These are phyloP conservation scores for Dasypus novemcinctus DNA, from an alignment of 2,113 vertebrate genomes.

Conservation along the genomic window DNA sequence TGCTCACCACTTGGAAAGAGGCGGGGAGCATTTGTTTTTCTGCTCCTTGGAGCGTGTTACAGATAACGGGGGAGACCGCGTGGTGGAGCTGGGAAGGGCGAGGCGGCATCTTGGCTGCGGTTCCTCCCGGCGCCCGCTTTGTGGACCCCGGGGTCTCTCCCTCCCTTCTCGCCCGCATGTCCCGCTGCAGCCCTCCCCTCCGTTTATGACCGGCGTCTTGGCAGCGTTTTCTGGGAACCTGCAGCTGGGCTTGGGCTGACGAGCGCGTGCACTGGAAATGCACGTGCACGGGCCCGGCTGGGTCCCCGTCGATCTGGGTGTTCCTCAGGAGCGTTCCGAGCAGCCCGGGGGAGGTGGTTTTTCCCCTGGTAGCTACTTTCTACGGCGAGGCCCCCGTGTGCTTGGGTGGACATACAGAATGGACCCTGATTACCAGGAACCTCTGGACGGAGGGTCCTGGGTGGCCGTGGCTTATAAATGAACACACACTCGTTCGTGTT, in stretches of 20 bases:
- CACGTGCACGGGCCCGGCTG: background rate
- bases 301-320: no score
- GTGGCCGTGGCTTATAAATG: slow-evolving; percentile 75
- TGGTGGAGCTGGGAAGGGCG: background rate
- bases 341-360: background rate
- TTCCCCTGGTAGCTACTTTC: background rate
- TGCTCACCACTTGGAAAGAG: background rate
- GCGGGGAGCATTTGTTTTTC: background rate
- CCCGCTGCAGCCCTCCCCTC: background rate
- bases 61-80: background rate
- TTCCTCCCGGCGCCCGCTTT: background rate
- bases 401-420: fast-evolving
- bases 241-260: slow-evolving; percentile 41
- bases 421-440: slow-evolving; percentile 40
- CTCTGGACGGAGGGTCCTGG: slow-evolving; percentile 68
- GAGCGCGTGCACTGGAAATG: background rate
- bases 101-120: background rate
- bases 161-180: background rate
- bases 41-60: background rate
- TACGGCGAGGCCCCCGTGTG: fast-evolving
- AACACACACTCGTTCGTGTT: slow-evolving; percentile 72
- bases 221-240: slow-evolving; percentile 26
- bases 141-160: background rate
- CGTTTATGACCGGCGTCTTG: background rate
- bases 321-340: background rate